Evolutionary conservation across 2,113 vertebrate genomes (phyloP), one percentile per base, ranked within the genome.

Genomic region (Scomber japonicus): DNA sequence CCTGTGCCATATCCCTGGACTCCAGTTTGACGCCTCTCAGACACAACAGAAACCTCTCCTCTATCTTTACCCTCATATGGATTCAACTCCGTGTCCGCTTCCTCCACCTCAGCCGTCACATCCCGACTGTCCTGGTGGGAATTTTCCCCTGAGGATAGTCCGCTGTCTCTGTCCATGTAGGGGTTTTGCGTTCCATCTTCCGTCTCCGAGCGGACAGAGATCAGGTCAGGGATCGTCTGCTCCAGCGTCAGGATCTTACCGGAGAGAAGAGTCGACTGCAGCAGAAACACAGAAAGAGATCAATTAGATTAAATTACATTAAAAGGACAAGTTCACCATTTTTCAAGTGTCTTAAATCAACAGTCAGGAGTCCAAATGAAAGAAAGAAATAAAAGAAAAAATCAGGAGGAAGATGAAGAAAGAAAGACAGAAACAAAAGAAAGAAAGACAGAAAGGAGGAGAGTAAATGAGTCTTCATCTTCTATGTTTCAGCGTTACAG

Each of bases 111-210:
- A 59, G 48, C 54, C 6, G 51, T 21, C 40, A 19, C 3, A 5
- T 57, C 11, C 3, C 16, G 15, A 44, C 80, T 75, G 7, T 21
- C 3, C 12, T 0, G 3, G 51, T n/a, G 5, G 30, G 64, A 85
- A 24, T 35, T 66, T 16, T 78, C 7, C 9, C 10, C 53, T 2
- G 71, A 81, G 27, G 80, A 84, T 11, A 80, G 49, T 6, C 62
- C 67, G 15, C 4, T 2, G 0, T 12, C 5, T 77, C 78, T 71
- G 60, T 86, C 44, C 21, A 88, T 62, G 50, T 93, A 94, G 5
- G 11, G 0, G 1, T 85, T 14, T 0, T 8, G 16, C 19, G 3
- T 81, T 0, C 84, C 83, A 0, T 85, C 85, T 2, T 81, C 75
- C 2, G 0, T 71, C n/a, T 55, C 44, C 2, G 79, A 56, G 14